These are phyloP conservation scores for Phenganax stokvisi DNA, from an alignment of 92 coral and sea anemone genomes.

Conservation along the genomic window DNA sequence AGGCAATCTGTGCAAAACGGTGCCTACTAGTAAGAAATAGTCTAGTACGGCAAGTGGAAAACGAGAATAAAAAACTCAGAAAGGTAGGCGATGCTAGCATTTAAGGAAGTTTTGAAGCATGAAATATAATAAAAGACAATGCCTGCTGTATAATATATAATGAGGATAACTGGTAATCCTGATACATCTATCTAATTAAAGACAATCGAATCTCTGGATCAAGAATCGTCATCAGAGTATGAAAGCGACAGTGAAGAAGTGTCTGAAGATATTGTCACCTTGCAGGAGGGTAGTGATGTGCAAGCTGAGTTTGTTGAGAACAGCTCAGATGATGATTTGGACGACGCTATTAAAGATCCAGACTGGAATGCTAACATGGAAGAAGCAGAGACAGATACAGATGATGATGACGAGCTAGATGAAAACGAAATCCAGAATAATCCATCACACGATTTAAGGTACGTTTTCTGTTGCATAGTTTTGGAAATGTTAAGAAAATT, in stretches of 20 bases:
- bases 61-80: slow-evolving; percentile 1
- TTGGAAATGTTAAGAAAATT: neutral
- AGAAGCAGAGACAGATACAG: neutral
- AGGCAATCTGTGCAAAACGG: neutral
- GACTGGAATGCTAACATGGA: slow-evolving; percentile 18
- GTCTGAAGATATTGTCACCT: slow-evolving; percentile 13
- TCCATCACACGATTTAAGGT: slow-evolving; percentile 11
- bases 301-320: neutral
- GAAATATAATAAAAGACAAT: neutral
- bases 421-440: neutral
- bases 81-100: neutral
- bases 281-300: slow-evolving; percentile 14
- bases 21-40: neutral
- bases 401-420: slow-evolving; percentile 16
- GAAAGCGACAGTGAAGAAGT: neutral
- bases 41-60: neutral
- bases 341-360: neutral
- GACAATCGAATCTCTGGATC: neutral
- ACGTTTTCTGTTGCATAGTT: neutral
- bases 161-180: neutral
- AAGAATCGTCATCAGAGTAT: slow-evolving; percentile 12
- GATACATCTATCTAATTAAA: neutral
- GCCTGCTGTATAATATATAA: neutral
- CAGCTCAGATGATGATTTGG: slow-evolving; percentile 8
- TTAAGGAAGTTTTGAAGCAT: neutral